Base-by-base conservation (phyloP, 2,113 vertebrate genomes). In the Pampusana beccarii region DNA sequence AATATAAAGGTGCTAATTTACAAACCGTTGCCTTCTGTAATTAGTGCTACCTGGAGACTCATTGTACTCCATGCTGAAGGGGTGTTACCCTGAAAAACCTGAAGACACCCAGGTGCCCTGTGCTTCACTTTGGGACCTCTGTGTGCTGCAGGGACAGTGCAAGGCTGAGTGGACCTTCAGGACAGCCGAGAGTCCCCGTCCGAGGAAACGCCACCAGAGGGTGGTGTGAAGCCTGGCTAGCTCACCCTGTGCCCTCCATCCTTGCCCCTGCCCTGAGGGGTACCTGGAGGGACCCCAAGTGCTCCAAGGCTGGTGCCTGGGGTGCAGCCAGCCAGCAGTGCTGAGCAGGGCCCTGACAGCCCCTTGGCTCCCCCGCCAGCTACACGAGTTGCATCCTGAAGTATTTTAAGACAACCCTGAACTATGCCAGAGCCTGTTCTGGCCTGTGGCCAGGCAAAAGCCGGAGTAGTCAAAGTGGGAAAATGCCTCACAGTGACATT, bases 401-500 rank as follows among this genome's bases (percentile, higher is more conserved):
- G 10, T 57, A 61, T 88, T 91, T 95, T 82, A 90, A 92, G 81
- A 71, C 34, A 64, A 40, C 2, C 13, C 10, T 72, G 82, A 81
- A n/a, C 23, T 60, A 61, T n/a, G 53, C 16, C 66, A 58, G 36
- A 86, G 14, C 16, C 26, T 69, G 16, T 82, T 88, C 85, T 90
- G 79, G 56, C 42, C 16, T 21, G 21, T 40, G 78, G 23, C 72
- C 80, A 84, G 56, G 17, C 23, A 67, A 81, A 29, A 93, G 42
- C 24, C 67, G 25, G 44, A 65, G 53, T 38, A 57, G 65, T 50
- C 40, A 10, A 70, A 72, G 66, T 26, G 56, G 69, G 72, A 94
- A 95, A 96, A 84, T 89, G 10, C 38, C 50, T 91, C 74, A 71
- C 61, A 53, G 48, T 31, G 42, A 56, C 38, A 53, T 94, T 89